phyloP scores from a whole-genome alignment of 2,113 vertebrate species.

The Hemiscyllium ocellatum region DNA sequence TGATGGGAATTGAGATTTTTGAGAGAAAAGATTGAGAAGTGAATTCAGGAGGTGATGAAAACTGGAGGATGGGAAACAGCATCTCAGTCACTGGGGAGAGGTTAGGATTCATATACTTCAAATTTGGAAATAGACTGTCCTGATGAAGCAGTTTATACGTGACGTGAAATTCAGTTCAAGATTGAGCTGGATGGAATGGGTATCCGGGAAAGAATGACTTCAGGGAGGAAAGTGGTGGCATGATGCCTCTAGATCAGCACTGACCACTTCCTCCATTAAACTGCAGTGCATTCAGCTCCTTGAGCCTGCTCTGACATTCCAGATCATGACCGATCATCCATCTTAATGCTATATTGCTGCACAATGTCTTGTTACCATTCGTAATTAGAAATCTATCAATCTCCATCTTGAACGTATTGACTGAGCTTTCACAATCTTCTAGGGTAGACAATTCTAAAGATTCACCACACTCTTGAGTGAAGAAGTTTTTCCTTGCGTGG shows the following conservation, averaged over 20 bases:
- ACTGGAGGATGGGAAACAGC: neutral
- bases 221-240: neutral
- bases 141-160: neutral
- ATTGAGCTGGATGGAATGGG: neutral
- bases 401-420: too few species aligned
- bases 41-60: neutral
- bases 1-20: neutral
- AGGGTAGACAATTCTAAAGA: too few species aligned
- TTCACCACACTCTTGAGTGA: too few species aligned
- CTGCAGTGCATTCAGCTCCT: too few species aligned
- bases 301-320: too few species aligned
- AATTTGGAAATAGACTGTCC: neutral
- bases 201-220: neutral
- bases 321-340: too few species aligned
- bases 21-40: neutral
- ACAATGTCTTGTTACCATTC: too few species aligned
- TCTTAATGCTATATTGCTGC: too few species aligned
- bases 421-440: too few species aligned
- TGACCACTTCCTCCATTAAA: neutral
- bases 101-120: neutral
- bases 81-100: neutral
- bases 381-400: too few species aligned
- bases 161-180: neutral
- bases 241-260: neutral
- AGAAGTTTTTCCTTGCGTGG: too few species aligned